Evolutionary conservation across 2,888 invertebrate genomes (phyloP).

Genomic region (Aphrophora alni): DNA sequence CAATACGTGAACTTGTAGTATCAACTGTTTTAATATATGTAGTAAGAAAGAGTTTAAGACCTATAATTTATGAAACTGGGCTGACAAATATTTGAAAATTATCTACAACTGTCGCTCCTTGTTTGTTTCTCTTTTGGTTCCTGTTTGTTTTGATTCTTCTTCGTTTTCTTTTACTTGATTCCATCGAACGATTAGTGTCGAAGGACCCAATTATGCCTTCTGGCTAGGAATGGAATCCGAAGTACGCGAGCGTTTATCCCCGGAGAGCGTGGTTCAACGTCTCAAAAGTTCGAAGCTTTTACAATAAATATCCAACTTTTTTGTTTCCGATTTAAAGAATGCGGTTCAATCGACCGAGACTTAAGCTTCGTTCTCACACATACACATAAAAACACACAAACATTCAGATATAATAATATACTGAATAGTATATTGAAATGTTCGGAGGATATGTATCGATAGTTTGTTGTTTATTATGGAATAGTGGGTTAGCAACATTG

Average conservation of each 20-base stretch:
- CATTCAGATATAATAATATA: too few relatives aligned
- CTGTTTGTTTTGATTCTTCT: too few relatives aligned
- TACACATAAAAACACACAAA: neutral
- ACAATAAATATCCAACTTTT: slow-evolving; percentile 38
- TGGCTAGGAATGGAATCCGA: slow-evolving; percentile 22
- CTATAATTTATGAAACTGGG: too few relatives aligned
- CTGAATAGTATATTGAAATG: too few relatives aligned
- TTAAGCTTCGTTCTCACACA: neutral
- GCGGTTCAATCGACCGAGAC: slow-evolving; percentile 29
- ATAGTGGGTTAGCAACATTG: too few relatives aligned
- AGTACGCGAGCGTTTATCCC: slow-evolving; percentile 28
- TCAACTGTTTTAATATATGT: too few relatives aligned
- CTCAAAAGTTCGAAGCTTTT: slow-evolving; percentile 38
- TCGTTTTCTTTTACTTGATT: too few relatives aligned
- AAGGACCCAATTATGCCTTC: neutral
- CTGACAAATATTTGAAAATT: neutral
- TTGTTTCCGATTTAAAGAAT: slow-evolving; percentile 33
- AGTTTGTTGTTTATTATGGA: too few relatives aligned
- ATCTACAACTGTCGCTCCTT: neutral
- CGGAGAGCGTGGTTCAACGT: slow-evolving; percentile 30
- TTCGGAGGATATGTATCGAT: too few relatives aligned
- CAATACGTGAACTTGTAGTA: too few relatives aligned
- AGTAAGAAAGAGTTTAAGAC: too few relatives aligned
- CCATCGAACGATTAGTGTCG: slow-evolving; percentile 9
- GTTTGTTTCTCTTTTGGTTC: too few relatives aligned